Conservation (phyloP, 2,113 vertebrate genomes). For the Pao palembangensis region DNA sequence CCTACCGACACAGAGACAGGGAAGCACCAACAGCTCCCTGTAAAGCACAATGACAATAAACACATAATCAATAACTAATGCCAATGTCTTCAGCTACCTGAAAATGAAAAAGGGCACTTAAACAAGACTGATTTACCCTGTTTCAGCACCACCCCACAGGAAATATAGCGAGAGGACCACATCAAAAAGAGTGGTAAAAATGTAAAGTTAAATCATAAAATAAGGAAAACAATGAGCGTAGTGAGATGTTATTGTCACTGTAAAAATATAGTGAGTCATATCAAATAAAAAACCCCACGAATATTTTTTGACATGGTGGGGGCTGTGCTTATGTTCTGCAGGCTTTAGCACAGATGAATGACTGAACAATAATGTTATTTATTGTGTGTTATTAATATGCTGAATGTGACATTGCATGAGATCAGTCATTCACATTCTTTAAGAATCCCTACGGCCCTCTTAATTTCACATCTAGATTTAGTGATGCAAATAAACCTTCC, state of each 20-base stretch:
- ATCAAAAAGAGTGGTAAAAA: too few species aligned
- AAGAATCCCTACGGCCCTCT: conserved; percentile 57
- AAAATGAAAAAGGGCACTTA: too few species aligned
- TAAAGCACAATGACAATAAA: too few species aligned
- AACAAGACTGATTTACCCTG: too few species aligned
- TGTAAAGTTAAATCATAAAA: background rate
- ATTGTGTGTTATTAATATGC: conserved; percentile 43
- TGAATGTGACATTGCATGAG: conserved; percentile 55
- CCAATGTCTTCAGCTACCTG: too few species aligned
- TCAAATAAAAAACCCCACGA: background rate
- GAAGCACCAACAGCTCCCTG: too few species aligned
- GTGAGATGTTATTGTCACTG: background rate
- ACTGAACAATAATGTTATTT: conserved; percentile 44
- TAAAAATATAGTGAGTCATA: background rate
- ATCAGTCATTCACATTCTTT: conserved; percentile 59
- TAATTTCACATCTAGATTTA: conserved; percentile 55
- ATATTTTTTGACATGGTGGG: background rate
- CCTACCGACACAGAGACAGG: too few species aligned
- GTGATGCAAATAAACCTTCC: conserved; percentile 49
- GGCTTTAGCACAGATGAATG: conserved; percentile 27
- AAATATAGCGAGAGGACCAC: too few species aligned
- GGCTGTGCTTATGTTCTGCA: conserved; percentile 6
- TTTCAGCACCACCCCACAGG: too few species aligned
- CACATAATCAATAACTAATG: too few species aligned
- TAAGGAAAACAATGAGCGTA: background rate